Conservation (phyloP, 2,888 invertebrate species). For the Andricus quercusramuli region DNA sequence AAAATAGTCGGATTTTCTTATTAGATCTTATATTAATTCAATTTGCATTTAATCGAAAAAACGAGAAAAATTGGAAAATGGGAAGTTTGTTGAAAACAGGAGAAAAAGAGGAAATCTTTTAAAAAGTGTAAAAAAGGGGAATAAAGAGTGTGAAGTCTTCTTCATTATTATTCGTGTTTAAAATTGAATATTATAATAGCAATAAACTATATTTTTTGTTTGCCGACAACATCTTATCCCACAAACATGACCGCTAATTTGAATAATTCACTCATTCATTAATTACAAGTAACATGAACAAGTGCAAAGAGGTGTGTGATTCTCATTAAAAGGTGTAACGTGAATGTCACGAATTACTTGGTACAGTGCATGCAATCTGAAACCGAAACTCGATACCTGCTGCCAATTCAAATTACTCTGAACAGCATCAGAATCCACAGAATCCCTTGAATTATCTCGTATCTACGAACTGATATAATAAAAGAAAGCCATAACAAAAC, state of each 20-base stretch:
- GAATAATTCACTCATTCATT: background rate
- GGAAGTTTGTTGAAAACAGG: no score
- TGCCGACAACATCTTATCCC: background rate
- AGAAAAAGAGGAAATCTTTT: no score
- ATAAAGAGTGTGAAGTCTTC: no score
- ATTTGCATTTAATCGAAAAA: no score
- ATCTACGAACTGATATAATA: background rate
- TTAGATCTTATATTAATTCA: no score
- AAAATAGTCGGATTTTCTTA: no score
- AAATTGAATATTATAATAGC: background rate
- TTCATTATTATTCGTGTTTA: background rate
- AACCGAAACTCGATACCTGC: slow-evolving; percentile 26
- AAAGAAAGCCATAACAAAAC: slow-evolving; percentile 16
- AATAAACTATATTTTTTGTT: background rate
- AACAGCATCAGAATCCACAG: slow-evolving; percentile 22
- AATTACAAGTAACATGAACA: background rate
- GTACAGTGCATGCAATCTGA: slow-evolving; percentile 40
- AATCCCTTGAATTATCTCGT: background rate
- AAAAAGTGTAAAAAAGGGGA: no score
- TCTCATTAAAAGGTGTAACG: background rate
- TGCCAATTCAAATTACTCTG: slow-evolving; percentile 52
- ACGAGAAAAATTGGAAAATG: no score
- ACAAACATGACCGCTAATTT: background rate
- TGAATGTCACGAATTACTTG: background rate
- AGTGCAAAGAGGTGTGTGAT: background rate